Evolutionary conservation across 2,113 vertebrate species (phyloP).

Genomic region (Nothocercus nigrocapillus): DNA sequence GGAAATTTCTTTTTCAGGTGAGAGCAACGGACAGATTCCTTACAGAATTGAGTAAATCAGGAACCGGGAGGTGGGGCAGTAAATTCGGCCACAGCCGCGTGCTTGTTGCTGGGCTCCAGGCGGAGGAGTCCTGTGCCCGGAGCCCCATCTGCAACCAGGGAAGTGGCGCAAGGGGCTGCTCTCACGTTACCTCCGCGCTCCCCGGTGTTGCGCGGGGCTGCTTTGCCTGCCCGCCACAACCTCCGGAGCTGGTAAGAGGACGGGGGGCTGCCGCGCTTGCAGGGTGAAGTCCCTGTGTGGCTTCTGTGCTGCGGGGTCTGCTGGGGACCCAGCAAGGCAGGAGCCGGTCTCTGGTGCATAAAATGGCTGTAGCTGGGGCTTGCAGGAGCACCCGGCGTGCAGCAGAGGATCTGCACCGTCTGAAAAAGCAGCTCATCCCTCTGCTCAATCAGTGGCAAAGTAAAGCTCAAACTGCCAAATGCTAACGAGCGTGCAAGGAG

Average conservation of each 20-base stretch:
- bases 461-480: neutral
- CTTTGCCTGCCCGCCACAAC: accelerated
- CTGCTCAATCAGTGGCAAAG: neutral
- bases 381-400: accelerated
- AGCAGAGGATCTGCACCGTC: accelerated
- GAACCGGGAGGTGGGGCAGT: neutral
- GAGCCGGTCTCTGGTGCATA: accelerated
- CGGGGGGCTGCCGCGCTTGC: neutral
- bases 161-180: neutral
- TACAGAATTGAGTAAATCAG: accelerated
- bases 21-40: neutral
- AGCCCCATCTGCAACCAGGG: neutral
- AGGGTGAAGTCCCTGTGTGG: accelerated
- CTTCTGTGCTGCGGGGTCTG: accelerated
- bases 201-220: neutral
- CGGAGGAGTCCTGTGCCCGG: neutral
- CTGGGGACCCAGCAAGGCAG: neutral
- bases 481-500: accelerated
- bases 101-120: accelerated
- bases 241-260: accelerated
- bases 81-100: neutral
- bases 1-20: neutral
- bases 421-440: neutral
- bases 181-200: accelerated
- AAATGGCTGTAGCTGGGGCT: neutral